Percentiles rank a stretch among this genome's conserved stretches.
These are phyloP conservation scores for Stictocephala bisonia DNA, from an alignment of 2,888 invertebrate species.

Conservation along the genomic window DNA sequence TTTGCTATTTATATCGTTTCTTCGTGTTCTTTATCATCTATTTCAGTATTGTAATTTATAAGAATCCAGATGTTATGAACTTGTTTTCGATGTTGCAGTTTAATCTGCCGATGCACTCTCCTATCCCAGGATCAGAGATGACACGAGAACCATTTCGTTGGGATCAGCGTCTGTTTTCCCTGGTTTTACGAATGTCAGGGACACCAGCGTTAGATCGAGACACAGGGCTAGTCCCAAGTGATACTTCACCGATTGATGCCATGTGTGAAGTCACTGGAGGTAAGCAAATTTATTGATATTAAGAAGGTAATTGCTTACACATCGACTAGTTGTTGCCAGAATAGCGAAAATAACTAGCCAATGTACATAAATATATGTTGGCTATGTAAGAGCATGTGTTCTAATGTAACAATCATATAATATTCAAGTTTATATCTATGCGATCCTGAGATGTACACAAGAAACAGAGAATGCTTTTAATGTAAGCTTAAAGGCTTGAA, in stretches of 20 bases:
- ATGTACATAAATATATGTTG: too few species aligned
- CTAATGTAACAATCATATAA: too few species aligned
- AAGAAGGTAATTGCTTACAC: too few species aligned
- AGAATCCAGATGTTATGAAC: background rate
- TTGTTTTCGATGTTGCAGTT: constrained; percentile 68
- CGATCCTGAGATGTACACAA: too few species aligned
- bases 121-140: constrained; percentile 95
- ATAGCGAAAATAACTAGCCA: too few species aligned
- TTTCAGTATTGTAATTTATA: too few species aligned
- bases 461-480: too few species aligned
- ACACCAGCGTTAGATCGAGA: constrained; percentile 90
- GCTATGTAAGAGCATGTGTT: too few species aligned
- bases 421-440: too few species aligned
- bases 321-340: too few species aligned
- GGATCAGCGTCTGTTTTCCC: constrained; percentile 97
- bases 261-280: constrained; percentile 99
- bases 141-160: constrained; percentile 99
- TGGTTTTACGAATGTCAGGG: constrained; percentile 92
- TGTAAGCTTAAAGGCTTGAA: too few species aligned
- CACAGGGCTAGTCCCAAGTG: constrained; percentile 90
- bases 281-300: constrained; percentile 62
- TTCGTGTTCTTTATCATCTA: background rate
- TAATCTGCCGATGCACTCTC: constrained; percentile 91
- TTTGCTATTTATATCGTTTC: background rate
- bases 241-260: constrained; percentile 93